Conservation (phyloP, 2,888 invertebrate species). For the Cenopis cana region DNA sequence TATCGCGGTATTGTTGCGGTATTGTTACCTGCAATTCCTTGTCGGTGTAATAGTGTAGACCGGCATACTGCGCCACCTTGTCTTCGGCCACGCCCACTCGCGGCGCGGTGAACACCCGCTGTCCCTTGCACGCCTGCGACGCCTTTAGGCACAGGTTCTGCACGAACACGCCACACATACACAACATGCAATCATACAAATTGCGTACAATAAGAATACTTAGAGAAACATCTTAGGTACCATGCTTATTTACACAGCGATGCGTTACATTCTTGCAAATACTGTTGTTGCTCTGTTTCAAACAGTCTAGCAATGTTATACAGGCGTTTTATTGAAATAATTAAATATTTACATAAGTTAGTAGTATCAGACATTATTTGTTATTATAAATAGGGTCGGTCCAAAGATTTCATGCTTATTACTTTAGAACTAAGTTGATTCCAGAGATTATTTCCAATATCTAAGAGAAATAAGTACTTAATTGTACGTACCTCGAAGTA, state of each 20-base stretch:
- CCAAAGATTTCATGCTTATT: too few relatives aligned
- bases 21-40: constrained; percentile 92
- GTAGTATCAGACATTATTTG: too few relatives aligned
- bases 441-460: not conserved
- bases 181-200: constrained; percentile 42
- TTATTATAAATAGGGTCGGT: too few relatives aligned
- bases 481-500: constrained; percentile 75
- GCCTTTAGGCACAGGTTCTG: constrained; percentile 96
- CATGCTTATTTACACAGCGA: constrained; percentile 26
- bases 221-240: constrained; percentile 16
- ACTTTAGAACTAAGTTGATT: too few relatives aligned
- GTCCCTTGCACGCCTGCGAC: constrained; percentile 94
- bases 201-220: constrained; percentile 35
- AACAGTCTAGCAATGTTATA: not conserved
- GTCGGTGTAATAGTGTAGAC: constrained; percentile 96
- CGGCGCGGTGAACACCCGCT: constrained; percentile 91
- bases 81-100: constrained; percentile 96
- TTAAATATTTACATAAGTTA: too few relatives aligned
- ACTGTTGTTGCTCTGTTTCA: not conserved
- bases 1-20: constrained; percentile 44
- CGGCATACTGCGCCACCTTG: constrained; percentile 96
- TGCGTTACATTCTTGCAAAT: constrained; percentile 3
- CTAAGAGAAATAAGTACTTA: too few relatives aligned
- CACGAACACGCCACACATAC: constrained; percentile 86
- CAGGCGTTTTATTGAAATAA: constrained; percentile 42